Evolutionary conservation across 1,140 invertebrate genomes (phyloP), one percentile per base, ranked within the genome.

Genomic region (Hydropsyche tenuis): DNA sequence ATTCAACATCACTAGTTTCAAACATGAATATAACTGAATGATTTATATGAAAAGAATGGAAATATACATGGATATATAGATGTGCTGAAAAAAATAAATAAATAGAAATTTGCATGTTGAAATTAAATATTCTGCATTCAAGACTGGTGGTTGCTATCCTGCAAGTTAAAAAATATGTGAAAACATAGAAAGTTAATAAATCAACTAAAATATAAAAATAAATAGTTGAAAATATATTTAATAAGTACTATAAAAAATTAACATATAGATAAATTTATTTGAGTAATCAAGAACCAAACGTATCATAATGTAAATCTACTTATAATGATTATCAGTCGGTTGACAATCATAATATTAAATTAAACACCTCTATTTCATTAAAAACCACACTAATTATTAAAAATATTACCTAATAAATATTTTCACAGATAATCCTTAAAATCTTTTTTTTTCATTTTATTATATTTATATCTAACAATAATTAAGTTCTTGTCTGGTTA

Each of bases 111-210:
- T 68, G 65, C 65, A 48, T 20, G 23, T 60, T 68, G 7, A 68
- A 68, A 68, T 68, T 5, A 68, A 68, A 68, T 43, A n/a, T 25
- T 68, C 65, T 22, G 65, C 65, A 68, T 51, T 48, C 43, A 68
- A 68, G 45, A 68, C 65, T 51, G 14, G 65, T 51, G 65, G 65
- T 25, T 51, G 65, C 65, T 68, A 68, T 27, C 65, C 65, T 68
- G 65, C 22, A 68, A 68, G 65, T 22, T 68, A 68, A 43, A 68
- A 48, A 48, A 37, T 42, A 68, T 14, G 23, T 11, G 18, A 68
- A 48, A 37, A 37, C 30, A 37, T 37, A 37, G 30, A 37, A n/a
- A 37, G 30, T 37, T 37, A 4, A 37, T 37, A 37, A 37, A 4
- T 3, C 3, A 37, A 3, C 30, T 4, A 37, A 37, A 37, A 37